These are phyloP conservation scores for Littorina saxatilis DNA, from an alignment of 1,140 invertebrate genomes.

Conservation along the genomic window DNA sequence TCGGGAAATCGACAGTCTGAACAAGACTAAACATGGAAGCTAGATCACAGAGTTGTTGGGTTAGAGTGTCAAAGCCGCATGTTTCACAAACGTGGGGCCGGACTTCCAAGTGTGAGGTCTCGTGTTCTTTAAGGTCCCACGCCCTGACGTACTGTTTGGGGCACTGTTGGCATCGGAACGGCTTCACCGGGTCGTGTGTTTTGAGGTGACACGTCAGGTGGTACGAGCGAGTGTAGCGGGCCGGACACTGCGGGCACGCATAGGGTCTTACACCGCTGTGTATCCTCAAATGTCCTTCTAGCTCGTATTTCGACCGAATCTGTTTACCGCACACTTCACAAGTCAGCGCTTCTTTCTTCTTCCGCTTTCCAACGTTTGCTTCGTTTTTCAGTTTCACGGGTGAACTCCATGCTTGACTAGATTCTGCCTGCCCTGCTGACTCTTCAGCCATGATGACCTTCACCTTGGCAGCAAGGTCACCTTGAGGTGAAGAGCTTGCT, in stretches of 20 bases:
- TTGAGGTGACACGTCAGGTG: conserved; percentile 18
- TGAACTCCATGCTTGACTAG: too few relatives aligned
- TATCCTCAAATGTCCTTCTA: conserved; percentile 72
- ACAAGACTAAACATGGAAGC: too few relatives aligned
- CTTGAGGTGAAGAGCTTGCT: too few relatives aligned
- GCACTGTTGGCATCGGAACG: conserved; percentile 77
- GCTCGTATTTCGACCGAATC: conserved; percentile 83
- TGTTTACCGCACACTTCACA: conserved; percentile 81
- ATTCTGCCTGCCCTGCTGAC: too few relatives aligned
- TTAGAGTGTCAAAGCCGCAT: neutral
- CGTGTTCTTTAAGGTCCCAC: conserved; percentile 9
- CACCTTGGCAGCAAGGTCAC: too few relatives aligned
- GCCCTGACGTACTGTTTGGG: conserved; percentile 76
- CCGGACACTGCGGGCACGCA: conserved; percentile 90
- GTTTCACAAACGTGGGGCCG: neutral
- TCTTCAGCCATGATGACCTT: too few relatives aligned
- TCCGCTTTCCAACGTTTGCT: too few relatives aligned
- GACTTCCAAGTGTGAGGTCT: conserved; percentile 11
- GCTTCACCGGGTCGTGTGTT: conserved; percentile 73
- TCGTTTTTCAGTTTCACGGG: too few relatives aligned
- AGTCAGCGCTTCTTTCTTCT: neutral
- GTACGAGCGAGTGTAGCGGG: conserved; percentile 81
- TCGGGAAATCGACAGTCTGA: too few relatives aligned
- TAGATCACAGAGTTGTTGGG: too few relatives aligned
- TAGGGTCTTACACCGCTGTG: conserved; percentile 92